Percentiles rank a stretch among this genome's conserved stretches.
These are phyloP conservation scores for Thermophis baileyi DNA, from an alignment of 2,113 vertebrate genomes.

Conservation along the genomic window DNA sequence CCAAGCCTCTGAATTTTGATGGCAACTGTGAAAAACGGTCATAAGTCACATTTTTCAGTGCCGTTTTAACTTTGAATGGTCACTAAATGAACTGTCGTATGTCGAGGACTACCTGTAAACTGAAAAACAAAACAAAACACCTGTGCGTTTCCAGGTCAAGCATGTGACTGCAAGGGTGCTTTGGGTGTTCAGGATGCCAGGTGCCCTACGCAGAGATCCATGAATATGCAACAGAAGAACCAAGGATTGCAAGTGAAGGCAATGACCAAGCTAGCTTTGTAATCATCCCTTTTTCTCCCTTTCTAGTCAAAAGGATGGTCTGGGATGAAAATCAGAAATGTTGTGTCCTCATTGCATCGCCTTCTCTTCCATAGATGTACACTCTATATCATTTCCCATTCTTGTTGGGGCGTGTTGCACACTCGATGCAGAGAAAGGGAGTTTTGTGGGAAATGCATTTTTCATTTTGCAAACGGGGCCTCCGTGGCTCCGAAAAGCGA, in stretches of 20 bases:
- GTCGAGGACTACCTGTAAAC: too few species aligned
- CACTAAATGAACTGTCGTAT: too few species aligned
- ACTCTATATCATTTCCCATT: background rate
- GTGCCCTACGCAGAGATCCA: background rate
- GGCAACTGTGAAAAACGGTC: too few species aligned
- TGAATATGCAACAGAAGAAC: background rate
- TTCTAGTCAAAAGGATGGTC: background rate
- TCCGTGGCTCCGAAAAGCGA: rapidly evolving
- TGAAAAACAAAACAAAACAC: background rate
- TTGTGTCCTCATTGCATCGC: too few species aligned
- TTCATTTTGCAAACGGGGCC: background rate
- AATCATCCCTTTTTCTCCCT: background rate
- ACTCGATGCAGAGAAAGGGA: background rate
- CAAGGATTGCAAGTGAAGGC: background rate
- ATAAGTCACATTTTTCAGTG: too few species aligned
- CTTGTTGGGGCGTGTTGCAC: background rate
- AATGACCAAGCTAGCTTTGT: background rate
- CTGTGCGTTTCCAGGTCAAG: too few species aligned
- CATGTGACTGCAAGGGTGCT: background rate
- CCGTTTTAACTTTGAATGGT: too few species aligned
- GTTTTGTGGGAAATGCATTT: background rate
- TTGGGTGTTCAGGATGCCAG: background rate
- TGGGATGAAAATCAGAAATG: background rate
- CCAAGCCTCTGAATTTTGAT: too few species aligned
- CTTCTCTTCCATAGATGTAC: background rate